phyloP scores from a whole-genome alignment of 2,113 vertebrate genomes.

The Passer domesticus region DNA sequence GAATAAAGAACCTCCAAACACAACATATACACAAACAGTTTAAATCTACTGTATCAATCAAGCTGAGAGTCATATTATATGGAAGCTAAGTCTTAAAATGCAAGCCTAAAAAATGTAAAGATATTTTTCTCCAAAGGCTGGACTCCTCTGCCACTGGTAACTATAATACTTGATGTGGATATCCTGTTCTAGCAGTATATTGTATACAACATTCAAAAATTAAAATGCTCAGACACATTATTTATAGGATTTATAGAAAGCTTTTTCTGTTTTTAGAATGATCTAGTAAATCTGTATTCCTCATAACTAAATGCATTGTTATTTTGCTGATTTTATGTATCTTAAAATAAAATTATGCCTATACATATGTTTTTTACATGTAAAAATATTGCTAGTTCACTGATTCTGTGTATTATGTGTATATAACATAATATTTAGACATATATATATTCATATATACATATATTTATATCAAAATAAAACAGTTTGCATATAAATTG shows the following conservation, averaged over 20 bases:
- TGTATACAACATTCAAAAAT: background rate
- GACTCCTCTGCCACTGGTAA: background rate
- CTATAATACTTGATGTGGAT: background rate
- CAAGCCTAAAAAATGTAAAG: background rate
- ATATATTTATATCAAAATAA: background rate
- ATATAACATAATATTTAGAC: background rate
- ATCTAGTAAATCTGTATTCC: background rate
- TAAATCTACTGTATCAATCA: background rate
- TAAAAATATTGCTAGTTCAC: background rate
- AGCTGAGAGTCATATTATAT: background rate
- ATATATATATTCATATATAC: background rate
- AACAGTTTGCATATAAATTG: background rate
- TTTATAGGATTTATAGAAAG: background rate
- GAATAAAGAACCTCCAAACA: background rate
- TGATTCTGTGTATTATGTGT: background rate
- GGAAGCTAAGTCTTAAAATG: background rate
- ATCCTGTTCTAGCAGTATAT: background rate
- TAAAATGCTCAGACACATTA: background rate
- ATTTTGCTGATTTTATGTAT: background rate
- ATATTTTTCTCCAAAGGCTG: background rate
- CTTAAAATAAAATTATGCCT: background rate
- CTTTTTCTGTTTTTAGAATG: background rate
- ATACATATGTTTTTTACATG: background rate
- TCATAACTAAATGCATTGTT: background rate
- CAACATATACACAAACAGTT: background rate